phyloP scores from a whole-genome alignment of 1,140 invertebrate species.

The Charaxes varanes region DNA sequence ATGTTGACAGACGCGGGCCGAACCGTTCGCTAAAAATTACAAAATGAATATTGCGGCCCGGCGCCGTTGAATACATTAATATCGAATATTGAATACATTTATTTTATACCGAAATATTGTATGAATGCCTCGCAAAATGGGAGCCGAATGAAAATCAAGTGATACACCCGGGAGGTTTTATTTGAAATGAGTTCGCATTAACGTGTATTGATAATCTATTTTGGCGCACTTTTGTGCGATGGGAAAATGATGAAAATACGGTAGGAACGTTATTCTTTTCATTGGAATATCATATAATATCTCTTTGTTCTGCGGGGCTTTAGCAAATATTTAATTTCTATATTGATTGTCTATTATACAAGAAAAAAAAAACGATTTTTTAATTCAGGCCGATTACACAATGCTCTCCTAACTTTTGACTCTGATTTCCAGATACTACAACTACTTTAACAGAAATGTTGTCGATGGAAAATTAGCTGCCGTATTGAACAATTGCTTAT shows the following conservation, averaged over 20 bases:
- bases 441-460: too few species aligned
- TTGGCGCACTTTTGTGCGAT: conserved; percentile 23
- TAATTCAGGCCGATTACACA: too few species aligned
- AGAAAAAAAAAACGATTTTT: too few species aligned
- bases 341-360: too few species aligned
- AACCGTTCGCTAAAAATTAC: conserved; percentile 68
- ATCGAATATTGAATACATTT: conserved; percentile 72
- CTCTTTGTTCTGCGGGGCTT: not conserved
- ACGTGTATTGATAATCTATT: conserved; percentile 50
- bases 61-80: conserved; percentile 69
- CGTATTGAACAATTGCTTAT: too few species aligned
- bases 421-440: too few species aligned
- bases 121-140: conserved; percentile 60
- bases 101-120: conserved; percentile 70
- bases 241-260: conserved; percentile 13
- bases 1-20: conserved; percentile 43
- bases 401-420: too few species aligned
- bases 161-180: conserved; percentile 56
- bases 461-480: too few species aligned
- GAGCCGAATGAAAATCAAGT: conserved; percentile 55
- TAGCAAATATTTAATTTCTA: too few species aligned
- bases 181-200: conserved; percentile 60
- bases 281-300: not conserved
- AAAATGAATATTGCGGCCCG: conserved; percentile 72
- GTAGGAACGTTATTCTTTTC: conserved; percentile 14